phyloP scores from a whole-genome alignment of 2,113 vertebrate species.

The Monopterus albus region DNA sequence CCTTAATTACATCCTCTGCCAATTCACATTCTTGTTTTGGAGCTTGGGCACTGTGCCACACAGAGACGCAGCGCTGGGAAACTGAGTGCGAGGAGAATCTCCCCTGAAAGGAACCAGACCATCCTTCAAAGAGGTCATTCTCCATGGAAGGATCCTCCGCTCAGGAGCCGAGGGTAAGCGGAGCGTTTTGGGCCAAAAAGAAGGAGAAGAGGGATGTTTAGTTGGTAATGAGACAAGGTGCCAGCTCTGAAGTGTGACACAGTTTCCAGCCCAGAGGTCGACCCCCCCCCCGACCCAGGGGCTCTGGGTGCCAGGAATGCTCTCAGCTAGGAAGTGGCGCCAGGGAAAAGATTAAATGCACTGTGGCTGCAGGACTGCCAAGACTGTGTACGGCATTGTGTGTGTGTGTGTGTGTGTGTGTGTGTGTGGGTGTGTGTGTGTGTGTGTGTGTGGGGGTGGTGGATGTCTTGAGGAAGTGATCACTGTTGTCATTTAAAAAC shows the following conservation, averaged over 20 bases:
- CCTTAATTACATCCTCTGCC: slow-evolving; percentile 74
- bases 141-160: slow-evolving; percentile 67
- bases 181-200: slow-evolving; percentile 46
- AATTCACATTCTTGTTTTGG: slow-evolving; percentile 71
- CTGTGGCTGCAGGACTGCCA: slow-evolving; percentile 54
- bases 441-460: no score
- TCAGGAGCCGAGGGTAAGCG: slow-evolving; percentile 54
- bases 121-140: slow-evolving; percentile 78
- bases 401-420: slow-evolving; percentile 26
- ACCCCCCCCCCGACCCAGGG: slow-evolving; percentile 66
- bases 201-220: slow-evolving; percentile 60
- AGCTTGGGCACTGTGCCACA: slow-evolving; percentile 63
- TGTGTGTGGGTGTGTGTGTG: no score
- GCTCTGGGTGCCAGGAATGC: slow-evolving; percentile 77
- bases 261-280: slow-evolving; percentile 59
- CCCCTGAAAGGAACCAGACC: slow-evolving; percentile 72
- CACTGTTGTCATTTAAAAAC: neutral
- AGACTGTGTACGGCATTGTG: slow-evolving; percentile 39
- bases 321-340: slow-evolving; percentile 72
- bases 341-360: slow-evolving; percentile 78
- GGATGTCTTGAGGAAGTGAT: neutral
- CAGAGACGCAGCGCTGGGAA: slow-evolving; percentile 75
- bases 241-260: slow-evolving; percentile 79
- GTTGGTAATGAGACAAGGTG: slow-evolving; percentile 63
- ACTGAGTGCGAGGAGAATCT: slow-evolving; percentile 78